These are phyloP conservation scores for Axinella damicornis DNA, from an alignment of 37 sponge, comb jelly and placozoan species.

Conservation along the genomic window DNA sequence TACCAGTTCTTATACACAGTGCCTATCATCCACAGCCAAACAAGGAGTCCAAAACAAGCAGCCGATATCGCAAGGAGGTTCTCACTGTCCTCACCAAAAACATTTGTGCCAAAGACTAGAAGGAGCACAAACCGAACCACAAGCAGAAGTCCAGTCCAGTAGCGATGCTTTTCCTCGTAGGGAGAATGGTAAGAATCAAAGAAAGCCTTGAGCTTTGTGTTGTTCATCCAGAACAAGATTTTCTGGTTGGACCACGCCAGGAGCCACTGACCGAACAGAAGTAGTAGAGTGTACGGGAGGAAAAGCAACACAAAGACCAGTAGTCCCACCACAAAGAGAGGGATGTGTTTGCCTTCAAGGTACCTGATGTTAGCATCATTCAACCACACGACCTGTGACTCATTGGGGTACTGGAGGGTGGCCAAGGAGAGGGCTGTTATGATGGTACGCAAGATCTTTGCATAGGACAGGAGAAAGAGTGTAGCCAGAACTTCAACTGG, in stretches of 20 bases:
- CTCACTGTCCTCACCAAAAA: background rate
- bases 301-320: background rate
- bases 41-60: background rate
- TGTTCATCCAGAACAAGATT: background rate
- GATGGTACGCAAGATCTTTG: background rate
- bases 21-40: background rate
- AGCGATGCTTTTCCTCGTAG: background rate
- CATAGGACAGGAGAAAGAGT: conserved; percentile 27
- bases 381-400: background rate
- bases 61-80: background rate
- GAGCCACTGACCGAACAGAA: background rate
- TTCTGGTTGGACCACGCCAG: no score
- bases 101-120: background rate
- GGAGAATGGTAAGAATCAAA: background rate
- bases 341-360: background rate
- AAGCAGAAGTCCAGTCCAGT: background rate
- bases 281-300: background rate
- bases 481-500: conserved; percentile 25
- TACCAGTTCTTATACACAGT: background rate
- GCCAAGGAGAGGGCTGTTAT: background rate
- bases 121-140: background rate
- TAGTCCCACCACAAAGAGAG: background rate
- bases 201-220: background rate
- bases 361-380: background rate
- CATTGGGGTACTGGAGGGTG: background rate